Evolutionary conservation across 2,888 invertebrate genomes (phyloP).

Genomic region (Drosophila rubida): DNA sequence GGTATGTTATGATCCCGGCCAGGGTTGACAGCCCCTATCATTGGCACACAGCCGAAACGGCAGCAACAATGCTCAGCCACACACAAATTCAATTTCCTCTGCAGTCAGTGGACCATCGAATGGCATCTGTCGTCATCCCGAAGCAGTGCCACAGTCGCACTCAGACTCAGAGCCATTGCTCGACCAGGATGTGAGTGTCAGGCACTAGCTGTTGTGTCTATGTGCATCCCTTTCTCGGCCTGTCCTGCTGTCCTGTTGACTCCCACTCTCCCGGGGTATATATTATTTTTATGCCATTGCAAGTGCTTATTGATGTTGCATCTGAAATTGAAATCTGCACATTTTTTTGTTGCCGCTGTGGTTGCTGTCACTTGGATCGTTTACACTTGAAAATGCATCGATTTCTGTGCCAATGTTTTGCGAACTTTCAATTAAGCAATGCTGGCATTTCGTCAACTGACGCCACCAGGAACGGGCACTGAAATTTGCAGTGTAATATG

Average conservation of each 20-base stretch:
- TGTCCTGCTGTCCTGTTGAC: conserved; percentile 10
- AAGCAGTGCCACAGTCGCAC: conserved; percentile 26
- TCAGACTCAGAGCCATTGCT: not conserved
- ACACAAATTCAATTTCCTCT: conserved; percentile 75
- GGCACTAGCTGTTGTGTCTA: conserved; percentile 30
- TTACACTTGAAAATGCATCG: conserved; percentile 50
- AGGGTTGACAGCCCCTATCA: conserved; percentile 14
- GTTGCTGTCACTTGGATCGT: conserved; percentile 19
- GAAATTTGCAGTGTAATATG: conserved; percentile 29
- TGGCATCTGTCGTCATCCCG: conserved; percentile 40
- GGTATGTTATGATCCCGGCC: conserved; percentile 21
- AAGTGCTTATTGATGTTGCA: conserved; percentile 81
- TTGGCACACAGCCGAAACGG: conserved; percentile 7
- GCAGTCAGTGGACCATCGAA: conserved; percentile 51
- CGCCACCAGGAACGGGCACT: not conserved
- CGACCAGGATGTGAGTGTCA: conserved; percentile 8
- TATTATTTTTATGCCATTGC: conserved; percentile 75
- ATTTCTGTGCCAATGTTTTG: conserved; percentile 47
- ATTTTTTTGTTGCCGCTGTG: conserved; percentile 29
- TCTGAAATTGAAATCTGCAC: conserved; percentile 77
- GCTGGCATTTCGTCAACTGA: conserved; percentile 52
- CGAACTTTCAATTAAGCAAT: conserved; percentile 68
- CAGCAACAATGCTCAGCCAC: conserved; percentile 9
- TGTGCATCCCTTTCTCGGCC: not conserved
- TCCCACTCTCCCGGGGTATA: conserved; percentile 32